A percentile compares a stretch with the other conserved stretches of the same genome.
phyloP scores from a whole-genome alignment of 2,888 invertebrate genomes.

The Rhingia campestris region DNA sequence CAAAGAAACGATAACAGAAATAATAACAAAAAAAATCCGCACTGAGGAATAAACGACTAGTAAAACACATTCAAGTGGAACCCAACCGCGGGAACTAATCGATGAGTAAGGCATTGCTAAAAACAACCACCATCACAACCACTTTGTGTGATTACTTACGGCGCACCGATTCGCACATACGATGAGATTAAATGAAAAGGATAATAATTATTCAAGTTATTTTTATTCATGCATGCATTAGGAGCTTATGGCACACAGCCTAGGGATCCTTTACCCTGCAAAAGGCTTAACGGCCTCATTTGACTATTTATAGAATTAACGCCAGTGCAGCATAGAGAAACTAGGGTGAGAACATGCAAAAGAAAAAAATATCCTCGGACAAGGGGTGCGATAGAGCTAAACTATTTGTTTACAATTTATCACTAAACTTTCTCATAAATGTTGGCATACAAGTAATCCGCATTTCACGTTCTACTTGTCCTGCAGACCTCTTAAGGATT shows the following conservation, averaged over 20 bases:
- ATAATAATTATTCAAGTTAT: constrained; percentile 47
- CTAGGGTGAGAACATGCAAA: constrained; percentile 60
- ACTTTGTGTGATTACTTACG: constrained; percentile 34
- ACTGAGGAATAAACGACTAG: constrained; percentile 1
- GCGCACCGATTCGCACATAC: constrained; percentile 15
- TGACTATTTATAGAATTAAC: constrained; percentile 61
- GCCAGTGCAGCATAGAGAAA: neutral
- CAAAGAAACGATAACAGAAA: neutral
- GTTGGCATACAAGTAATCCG: constrained; percentile 34
- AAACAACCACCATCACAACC: constrained; percentile 13
- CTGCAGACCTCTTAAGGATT: constrained; percentile 22
- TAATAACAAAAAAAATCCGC: neutral
- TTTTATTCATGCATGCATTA: constrained; percentile 36
- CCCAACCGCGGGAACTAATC: constrained; percentile 11
- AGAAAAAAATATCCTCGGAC: constrained; percentile 18
- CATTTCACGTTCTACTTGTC: constrained; percentile 19
- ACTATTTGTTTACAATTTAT: constrained; percentile 56
- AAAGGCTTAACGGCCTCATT: constrained; percentile 48
- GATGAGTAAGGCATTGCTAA: constrained; percentile 12
- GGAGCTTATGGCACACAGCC: constrained; percentile 34
- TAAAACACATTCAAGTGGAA: constrained; percentile 31
- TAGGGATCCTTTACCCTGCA: constrained; percentile 27
- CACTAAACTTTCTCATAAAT: constrained; percentile 55
- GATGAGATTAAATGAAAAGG: constrained; percentile 27
- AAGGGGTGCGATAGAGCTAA: constrained; percentile 19